Conservation (phyloP, 2,888 invertebrate genomes). For the Dolichopus griseipennis region DNA sequence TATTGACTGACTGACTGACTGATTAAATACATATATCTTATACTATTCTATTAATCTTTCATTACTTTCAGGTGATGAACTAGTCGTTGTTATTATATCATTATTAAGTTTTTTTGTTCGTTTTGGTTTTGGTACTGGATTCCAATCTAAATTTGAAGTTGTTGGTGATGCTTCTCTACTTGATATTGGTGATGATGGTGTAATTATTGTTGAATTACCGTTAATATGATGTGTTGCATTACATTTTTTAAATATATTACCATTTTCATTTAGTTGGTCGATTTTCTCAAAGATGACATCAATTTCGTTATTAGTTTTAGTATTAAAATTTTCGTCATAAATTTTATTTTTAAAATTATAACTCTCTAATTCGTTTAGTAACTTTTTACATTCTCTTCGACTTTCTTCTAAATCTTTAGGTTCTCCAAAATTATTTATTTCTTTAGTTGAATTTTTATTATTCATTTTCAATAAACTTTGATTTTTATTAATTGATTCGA, state of each 20-base stretch:
- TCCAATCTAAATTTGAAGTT: conserved; percentile 41
- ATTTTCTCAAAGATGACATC: conserved; percentile 9
- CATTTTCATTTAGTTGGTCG: conserved; percentile 9
- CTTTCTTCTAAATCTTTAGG: conserved; percentile 7
- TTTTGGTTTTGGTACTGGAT: conserved; percentile 42
- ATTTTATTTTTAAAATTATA: conserved; percentile 7
- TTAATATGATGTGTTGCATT: conserved; percentile 14
- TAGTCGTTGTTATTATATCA: neutral
- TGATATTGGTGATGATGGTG: conserved; percentile 33
- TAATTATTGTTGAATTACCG: conserved; percentile 20
- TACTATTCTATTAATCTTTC: neutral
- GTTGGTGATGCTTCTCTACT: conserved; percentile 40
- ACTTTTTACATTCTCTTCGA: neutral
- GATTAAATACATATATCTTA: no score
- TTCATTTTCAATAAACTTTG: conserved; percentile 37
- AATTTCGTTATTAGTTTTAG: neutral
- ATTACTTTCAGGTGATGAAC: neutral
- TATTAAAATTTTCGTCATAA: neutral
- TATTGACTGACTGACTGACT: no score
- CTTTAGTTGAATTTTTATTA: neutral
- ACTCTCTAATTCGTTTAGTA: conserved; percentile 1
- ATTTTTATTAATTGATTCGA: conserved; percentile 42
- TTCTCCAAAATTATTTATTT: conserved; percentile 17
- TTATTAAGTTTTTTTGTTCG: conserved; percentile 31
- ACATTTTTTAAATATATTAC: conserved; percentile 19